Conservation (phyloP, 2,113 vertebrate genomes). For the Tupaia tana region DNA sequence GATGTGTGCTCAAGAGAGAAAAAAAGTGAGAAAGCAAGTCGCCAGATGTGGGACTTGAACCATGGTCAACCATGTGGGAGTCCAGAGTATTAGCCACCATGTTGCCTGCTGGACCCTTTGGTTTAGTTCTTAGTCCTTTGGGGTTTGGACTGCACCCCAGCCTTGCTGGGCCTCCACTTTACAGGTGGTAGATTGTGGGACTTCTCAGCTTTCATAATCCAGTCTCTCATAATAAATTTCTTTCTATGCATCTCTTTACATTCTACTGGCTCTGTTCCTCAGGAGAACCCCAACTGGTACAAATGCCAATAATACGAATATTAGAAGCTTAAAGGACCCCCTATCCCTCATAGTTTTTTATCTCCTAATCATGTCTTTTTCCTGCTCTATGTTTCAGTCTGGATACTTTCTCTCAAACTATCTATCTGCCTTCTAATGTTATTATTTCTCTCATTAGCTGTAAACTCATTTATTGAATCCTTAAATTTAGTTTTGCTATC, state of each 20-base stretch:
- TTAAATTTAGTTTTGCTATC: constrained; percentile 14
- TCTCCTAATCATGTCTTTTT: not conserved
- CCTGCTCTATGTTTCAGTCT: not conserved
- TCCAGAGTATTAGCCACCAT: no score
- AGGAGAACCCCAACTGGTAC: not conserved
- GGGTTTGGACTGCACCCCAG: not conserved
- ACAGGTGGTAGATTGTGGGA: not conserved
- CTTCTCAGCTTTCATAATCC: not conserved
- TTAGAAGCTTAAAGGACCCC: not conserved
- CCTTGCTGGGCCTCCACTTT: not conserved
- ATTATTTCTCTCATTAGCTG: not conserved
- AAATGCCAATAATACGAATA: not conserved
- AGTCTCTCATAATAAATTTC: not conserved
- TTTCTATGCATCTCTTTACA: not conserved
- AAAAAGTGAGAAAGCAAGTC: no score
- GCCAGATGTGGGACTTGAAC: no score
- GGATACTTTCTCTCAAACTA: not conserved
- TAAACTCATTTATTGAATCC: not conserved
- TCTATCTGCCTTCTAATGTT: not conserved
- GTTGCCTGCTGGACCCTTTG: no score
- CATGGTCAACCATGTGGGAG: no score
- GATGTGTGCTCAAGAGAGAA: no score
- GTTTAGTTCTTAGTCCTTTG: not conserved
- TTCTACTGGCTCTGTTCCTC: not conserved
- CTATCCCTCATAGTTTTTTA: not conserved